Base-by-base conservation (phyloP, 2,113 vertebrate species). In the Cygnus atratus region DNA sequence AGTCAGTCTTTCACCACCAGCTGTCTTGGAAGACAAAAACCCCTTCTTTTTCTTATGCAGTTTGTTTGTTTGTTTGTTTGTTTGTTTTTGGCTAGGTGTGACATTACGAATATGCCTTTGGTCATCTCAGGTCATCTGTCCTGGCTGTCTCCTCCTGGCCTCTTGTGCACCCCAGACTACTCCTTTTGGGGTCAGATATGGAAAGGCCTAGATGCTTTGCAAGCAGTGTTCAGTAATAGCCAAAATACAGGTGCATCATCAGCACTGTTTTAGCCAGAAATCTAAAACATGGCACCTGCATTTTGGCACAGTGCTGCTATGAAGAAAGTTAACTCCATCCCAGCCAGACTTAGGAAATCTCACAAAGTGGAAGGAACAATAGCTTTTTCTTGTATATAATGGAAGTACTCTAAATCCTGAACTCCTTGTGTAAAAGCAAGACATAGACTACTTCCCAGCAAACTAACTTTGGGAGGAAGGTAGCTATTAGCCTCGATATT, bases 1-100 rank as follows among this genome's bases (percentile, higher is more conserved):
- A 19, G 26, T 39, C 1, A 65, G 0, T 26, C 13, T 55, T 24
- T 44, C 41, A 75, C 35, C 35, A 59, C 39, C 0, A 0, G 31
- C 28, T n/a, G 59, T 12, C 24, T 37, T 41, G 28, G 37, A 76
- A 75, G 50, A 63, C 21, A 68, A 4, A 1, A 7, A 7, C 3
- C 6, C 0, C 4, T 41, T 43, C 25, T 50, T 43, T 37, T 2
- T 0, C 41, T 31, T 25, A 26, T 8, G 4, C 9, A 43, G 35
- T 18, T 50, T 44, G 35, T 50, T 57, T 15, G n/a, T 46, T 46
- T 39, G 37, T 37, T 39, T 39, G 39, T 39, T 39, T 39, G 39
- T 39, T 39, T 39, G 39, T 48, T 22, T 48, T 48, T 48, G 20
- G 13, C 20, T 58, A 16, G 59, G 33, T 11, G 16, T 26, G 43